Conservation (phyloP, 2,113 vertebrate species). For the Galemys pyrenaicus region DNA sequence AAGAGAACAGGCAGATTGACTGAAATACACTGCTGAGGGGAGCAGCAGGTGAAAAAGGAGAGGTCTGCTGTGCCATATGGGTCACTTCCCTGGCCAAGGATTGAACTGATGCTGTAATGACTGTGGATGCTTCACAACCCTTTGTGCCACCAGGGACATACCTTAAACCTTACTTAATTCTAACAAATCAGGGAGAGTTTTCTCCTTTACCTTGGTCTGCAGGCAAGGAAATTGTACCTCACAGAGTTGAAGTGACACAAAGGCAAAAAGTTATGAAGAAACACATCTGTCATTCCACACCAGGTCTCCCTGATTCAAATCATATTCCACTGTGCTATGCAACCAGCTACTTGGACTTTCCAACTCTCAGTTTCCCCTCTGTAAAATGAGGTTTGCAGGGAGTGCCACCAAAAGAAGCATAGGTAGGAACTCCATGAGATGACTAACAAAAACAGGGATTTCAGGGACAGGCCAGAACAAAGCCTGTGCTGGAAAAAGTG, state of each 20-base stretch:
- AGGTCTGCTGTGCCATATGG: no score
- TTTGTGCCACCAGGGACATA: no score
- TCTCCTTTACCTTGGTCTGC: not conserved
- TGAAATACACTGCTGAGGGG: no score
- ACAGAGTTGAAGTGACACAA: not conserved
- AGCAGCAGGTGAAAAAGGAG: no score
- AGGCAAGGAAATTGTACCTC: not conserved
- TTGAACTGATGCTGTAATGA: no score
- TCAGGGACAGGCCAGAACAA: not conserved
- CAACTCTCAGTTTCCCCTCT: not conserved
- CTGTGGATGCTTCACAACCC: no score
- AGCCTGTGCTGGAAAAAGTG: not conserved
- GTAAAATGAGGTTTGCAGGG: not conserved
- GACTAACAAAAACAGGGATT: not conserved
- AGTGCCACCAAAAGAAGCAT: no score
- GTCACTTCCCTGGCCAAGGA: no score
- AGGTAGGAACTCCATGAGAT: not conserved
- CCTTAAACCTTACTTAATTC: not conserved
- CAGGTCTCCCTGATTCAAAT: not conserved
- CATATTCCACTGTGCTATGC: not conserved
- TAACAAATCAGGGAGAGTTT: not conserved
- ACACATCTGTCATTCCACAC: not conserved
- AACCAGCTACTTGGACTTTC: not conserved
- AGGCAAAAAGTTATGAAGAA: not conserved
- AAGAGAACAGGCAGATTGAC: no score